These are phyloP conservation scores for Masnerella sp. DNA, from an alignment of 2,888 invertebrate species.

Conservation along the genomic window DNA sequence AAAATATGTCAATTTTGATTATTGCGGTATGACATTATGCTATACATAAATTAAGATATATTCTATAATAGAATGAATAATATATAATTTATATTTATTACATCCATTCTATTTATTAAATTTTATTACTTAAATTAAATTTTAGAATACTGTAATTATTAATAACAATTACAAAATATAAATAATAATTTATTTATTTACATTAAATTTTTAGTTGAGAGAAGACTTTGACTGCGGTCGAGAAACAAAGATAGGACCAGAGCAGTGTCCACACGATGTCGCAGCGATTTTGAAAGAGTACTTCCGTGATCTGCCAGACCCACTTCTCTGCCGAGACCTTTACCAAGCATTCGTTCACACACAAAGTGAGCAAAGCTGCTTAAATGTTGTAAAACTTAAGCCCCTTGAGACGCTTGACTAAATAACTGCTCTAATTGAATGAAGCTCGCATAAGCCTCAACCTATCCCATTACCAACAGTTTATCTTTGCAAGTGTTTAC, in stretches of 20 bases:
- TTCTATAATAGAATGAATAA: too few relatives aligned
- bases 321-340: constrained; percentile 91
- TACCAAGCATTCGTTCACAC: constrained; percentile 94
- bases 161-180: constrained; percentile 2
- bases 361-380: constrained; percentile 84
- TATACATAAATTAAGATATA: too few relatives aligned
- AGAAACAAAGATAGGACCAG: constrained; percentile 85
- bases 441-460: constrained; percentile 6
- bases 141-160: too few relatives aligned
- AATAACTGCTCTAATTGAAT: constrained; percentile 9
- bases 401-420: constrained; percentile 8
- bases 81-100: too few relatives aligned
- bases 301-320: constrained; percentile 94
- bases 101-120: too few relatives aligned
- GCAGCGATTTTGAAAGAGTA: constrained; percentile 96
- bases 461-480: not conserved
- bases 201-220: constrained; percentile 83
- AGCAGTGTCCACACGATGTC: constrained; percentile 94
- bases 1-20: too few relatives aligned
- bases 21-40: too few relatives aligned
- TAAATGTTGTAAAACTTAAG: constrained; percentile 24
- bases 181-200: not conserved
- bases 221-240: constrained; percentile 94
- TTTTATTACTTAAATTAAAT: too few relatives aligned
- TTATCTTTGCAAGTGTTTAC: constrained; percentile 3